Evolutionary conservation across 2,888 invertebrate genomes (phyloP), one percentile per base, ranked within the genome.

Genomic region (Pandemis heparana): DNA sequence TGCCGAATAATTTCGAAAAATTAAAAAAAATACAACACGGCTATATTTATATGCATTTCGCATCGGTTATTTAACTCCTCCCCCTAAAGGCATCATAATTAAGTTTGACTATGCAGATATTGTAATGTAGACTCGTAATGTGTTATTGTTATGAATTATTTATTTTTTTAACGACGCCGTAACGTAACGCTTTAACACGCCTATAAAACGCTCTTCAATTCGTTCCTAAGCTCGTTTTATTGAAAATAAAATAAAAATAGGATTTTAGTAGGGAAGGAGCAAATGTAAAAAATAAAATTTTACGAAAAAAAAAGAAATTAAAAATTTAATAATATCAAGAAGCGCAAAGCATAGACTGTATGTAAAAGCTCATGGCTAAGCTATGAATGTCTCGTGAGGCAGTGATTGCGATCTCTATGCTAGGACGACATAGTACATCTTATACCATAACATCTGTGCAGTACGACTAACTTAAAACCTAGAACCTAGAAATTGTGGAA

Each of bases 371-470:
- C 86, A 89, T 87, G 88, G 89, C 86, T 89, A 92, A 94, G 94
- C 94, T 92, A 94, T 92, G 94, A 94, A 94, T 94, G 94, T 94
- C 85, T 90, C 88, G 94, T 92, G 94, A 94, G 94, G 94, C 94
- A 94, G 93, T 94, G 94, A 94, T 92, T 92, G 92, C 94, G 90
- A 88, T 87, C 80, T 82, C 87, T 89, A 90, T 89, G 82, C 80
- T 83, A 88, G 83, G 83, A 83, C 81, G 80, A 82, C 79, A 67
- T 73, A 64, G 56, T 60, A 82, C 69, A 76, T 78, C 76, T 81
- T 81, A 82, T 72, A 77, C 77, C 78, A 46, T 76, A 77, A 80
- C 75, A 82, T 75, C 76, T 77, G 84, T 86, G 84, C 86, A 80
- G 78, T 65, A 65, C 16, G n/a, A 39, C 23, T 63, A 64, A 39